Evolutionary conservation across 2,113 vertebrate species (phyloP), one percentile per base, ranked within the genome.

Genomic region (Chlamydotis undulata): DNA sequence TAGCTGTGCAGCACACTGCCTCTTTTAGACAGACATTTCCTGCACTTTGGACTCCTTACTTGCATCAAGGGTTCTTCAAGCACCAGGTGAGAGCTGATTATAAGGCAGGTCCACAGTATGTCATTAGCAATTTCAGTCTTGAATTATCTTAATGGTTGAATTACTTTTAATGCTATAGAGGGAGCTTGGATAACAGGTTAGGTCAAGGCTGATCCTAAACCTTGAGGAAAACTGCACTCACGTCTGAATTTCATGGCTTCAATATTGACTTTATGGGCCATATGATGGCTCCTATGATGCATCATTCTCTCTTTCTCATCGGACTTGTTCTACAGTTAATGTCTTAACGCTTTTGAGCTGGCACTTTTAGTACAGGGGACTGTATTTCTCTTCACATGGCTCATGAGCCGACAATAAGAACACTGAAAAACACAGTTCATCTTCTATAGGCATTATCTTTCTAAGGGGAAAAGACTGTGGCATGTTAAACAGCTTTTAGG

Each of bases 181-280:
- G 22, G 31, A 17, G 15, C 49, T 90, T 75, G 31, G 53, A 53
- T 89, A 49, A 49, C n/a, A 60, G 37, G 70, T 89, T 87, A 79
- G 69, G 63, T 82, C 89, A 94, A 92, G 55, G 83, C 69, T 87
- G 57, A 83, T 78, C 57, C 69, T 82, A 93, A 90, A 73, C 76
- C 50, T 93, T 43, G 65, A 93, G 53, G 33, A 82, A 69, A 87
- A 65, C 57, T 75, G 53, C 77, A 35, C 23, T 94, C 64, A 68
- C 1, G 4, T 35, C 57, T 93, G 69, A 75, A 93, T 93, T 93
- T 92, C 90, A 89, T 73, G 83, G 53, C 77, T 89, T 90, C 33
- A 93, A 0, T 92, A 91, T 90, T 90, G 89, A 79, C 57, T 95
- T 97, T 95, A 97, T 94, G 95, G 81, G 24, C 89, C 77, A 49